Base-by-base conservation (phyloP, 2,797 vertebrate species). In the Macropodus opercularis region DNA sequence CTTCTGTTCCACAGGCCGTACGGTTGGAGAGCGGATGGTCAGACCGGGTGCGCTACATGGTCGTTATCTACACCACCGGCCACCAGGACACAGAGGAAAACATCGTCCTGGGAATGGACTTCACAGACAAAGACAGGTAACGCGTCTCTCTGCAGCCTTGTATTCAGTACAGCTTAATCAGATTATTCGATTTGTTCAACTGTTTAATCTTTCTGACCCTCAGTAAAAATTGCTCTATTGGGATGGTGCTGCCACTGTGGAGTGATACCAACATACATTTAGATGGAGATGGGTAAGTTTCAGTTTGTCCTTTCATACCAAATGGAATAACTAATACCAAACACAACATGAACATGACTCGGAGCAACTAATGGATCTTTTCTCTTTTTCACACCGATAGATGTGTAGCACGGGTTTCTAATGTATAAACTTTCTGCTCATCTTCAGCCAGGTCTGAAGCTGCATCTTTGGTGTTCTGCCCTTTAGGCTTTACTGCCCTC, bases 211-310 rank as follows among this genome's bases (percentile, higher is more conserved):
- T 49, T 80, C 32, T 66, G 22, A 50, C 80, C 63, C 41, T 17
- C 81, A 93, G 92, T 81, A 93, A 90, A 78, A 95, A 87, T 76
- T 99, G 97, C 81, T 97, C 96, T 11, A 93, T 99, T 11, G 98
- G 97, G 67, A 97, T 99, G 96, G 96, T 98, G 52, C 93, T 99
- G 63, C 95, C 96, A 0, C 89, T 99, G 40, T 98, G 96, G 97
- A 98, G 98, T 0, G 98, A 99, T 48, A 95, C 96, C 3, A 97
- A 96, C 85, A 98, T 99, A 79, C 97, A 97, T 76, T 90, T 99
- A 1, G 96, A 99, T n/a, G 98, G 98, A 51, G 98, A 98, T 6
- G 97, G 98, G 98, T 98, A 84, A 93, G 95, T 85, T 46, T 44
- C 13, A 38, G 5, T 39, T 50, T 44, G 17, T 32, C 12, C 3